Conservation (phyloP, 2,113 vertebrate species). For the Haemorhous mexicanus region DNA sequence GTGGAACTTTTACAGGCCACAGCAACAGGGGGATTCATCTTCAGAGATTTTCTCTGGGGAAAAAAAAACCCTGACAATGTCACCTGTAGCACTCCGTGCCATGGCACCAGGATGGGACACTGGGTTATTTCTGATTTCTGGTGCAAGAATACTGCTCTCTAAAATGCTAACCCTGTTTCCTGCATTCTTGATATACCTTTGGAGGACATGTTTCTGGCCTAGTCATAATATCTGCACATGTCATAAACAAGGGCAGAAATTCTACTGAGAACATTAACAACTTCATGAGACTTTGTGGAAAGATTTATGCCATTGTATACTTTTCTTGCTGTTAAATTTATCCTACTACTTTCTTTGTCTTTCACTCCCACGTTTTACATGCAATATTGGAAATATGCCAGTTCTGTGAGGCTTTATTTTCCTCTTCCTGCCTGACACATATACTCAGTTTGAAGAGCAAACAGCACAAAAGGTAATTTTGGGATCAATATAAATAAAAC, state of each 20-base stretch:
- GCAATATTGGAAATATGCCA: background rate
- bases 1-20: background rate
- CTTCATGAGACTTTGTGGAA: background rate
- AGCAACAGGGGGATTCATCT: background rate
- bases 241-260: background rate
- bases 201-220: background rate
- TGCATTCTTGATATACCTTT: background rate
- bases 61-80: background rate
- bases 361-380: background rate
- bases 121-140: background rate
- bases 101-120: background rate
- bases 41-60: background rate
- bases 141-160: background rate
- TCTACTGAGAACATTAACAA: background rate
- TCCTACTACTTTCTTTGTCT: background rate
- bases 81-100: background rate
- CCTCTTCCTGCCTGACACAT: background rate
- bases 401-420: background rate
- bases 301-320: background rate
- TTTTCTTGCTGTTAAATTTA: background rate
- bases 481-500: slow-evolving; percentile 21
- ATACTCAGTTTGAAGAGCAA: background rate
- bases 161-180: background rate
- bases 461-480: slow-evolving; percentile 16
- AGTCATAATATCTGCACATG: background rate